phyloP scores from a whole-genome alignment of 2,888 invertebrate species.

The Eutolmus rufibarbis region DNA sequence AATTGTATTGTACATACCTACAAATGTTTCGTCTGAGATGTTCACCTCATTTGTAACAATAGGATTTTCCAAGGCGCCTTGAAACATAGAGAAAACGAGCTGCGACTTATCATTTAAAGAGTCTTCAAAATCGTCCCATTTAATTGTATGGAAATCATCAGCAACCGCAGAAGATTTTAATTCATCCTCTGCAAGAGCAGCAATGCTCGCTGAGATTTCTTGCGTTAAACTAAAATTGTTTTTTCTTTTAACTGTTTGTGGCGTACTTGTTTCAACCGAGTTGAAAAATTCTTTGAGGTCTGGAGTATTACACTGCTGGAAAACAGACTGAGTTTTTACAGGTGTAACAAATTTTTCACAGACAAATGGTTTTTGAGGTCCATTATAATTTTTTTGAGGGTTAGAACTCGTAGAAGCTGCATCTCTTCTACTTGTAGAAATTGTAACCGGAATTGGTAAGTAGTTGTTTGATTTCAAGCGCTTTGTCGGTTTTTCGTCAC shows the following conservation, averaged over 20 bases:
- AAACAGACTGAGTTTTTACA: background rate
- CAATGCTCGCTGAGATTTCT: slow-evolving; percentile 58
- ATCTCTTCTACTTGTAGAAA: background rate
- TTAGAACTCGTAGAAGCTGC: background rate
- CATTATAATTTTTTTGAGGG: background rate
- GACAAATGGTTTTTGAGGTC: background rate
- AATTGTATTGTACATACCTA: too few relatives aligned
- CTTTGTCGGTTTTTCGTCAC: background rate
- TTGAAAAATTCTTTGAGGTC: slow-evolving; percentile 43
- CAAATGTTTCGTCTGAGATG: too few relatives aligned
- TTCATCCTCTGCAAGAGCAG: slow-evolving; percentile 59
- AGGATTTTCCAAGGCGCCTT: too few relatives aligned
- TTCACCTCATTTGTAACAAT: too few relatives aligned
- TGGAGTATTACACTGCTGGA: background rate
- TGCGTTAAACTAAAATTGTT: slow-evolving; percentile 50
- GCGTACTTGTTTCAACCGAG: slow-evolving; percentile 42
- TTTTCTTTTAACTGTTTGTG: background rate
- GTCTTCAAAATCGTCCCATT: slow-evolving; percentile 23
- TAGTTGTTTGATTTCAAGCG: background rate
- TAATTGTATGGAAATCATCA: slow-evolving; percentile 2
- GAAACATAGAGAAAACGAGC: too few relatives aligned
- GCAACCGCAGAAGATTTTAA: slow-evolving; percentile 26
- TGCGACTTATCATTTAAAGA: background rate
- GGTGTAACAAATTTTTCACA: slow-evolving; percentile 15
- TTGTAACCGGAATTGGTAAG: background rate